phyloP scores from a whole-genome alignment of 1,140 invertebrate genomes.

The Tenebrio molitor region DNA sequence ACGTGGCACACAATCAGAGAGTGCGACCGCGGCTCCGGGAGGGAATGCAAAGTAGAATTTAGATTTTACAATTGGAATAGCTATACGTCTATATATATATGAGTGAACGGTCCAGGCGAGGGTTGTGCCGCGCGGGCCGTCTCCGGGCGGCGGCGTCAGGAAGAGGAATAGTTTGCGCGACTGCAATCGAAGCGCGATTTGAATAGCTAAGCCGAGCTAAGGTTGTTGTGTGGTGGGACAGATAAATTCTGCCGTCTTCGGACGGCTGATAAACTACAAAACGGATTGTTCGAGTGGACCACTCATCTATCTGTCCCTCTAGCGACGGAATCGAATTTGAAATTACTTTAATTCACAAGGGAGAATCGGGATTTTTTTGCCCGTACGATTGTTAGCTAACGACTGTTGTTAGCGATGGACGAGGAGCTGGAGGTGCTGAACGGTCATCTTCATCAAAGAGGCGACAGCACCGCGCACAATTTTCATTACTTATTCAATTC shows the following conservation, averaged over 20 bases:
- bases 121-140: constrained; percentile 52
- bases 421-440: too few relatives aligned
- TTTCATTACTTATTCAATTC: too few relatives aligned
- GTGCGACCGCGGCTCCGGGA: constrained; percentile 49
- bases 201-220: constrained; percentile 66
- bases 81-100: constrained; percentile 64
- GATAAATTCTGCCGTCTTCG: constrained; percentile 59
- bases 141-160: constrained; percentile 48
- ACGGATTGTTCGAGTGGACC: constrained; percentile 63
- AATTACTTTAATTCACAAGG: constrained; percentile 67
- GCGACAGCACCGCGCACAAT: too few relatives aligned
- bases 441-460: too few relatives aligned
- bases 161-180: constrained; percentile 57
- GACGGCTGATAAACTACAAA: constrained; percentile 58
- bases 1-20: constrained; percentile 45
- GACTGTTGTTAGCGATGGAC: constrained; percentile 61
- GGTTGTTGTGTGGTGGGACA: constrained; percentile 63
- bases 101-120: constrained; percentile 58
- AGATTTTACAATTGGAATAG: constrained; percentile 65
- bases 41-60: constrained; percentile 65
- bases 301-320: constrained; percentile 66
- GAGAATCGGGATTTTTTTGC: constrained; percentile 63
- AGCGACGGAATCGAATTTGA: constrained; percentile 66
- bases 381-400: constrained; percentile 63
- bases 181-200: constrained; percentile 66